A percentile compares a stretch with the other conserved stretches of the same genome.
Evolutionary conservation across 2,797 vertebrate species (phyloP).

Genomic region (Rhabdophis nuchalis): DNA sequence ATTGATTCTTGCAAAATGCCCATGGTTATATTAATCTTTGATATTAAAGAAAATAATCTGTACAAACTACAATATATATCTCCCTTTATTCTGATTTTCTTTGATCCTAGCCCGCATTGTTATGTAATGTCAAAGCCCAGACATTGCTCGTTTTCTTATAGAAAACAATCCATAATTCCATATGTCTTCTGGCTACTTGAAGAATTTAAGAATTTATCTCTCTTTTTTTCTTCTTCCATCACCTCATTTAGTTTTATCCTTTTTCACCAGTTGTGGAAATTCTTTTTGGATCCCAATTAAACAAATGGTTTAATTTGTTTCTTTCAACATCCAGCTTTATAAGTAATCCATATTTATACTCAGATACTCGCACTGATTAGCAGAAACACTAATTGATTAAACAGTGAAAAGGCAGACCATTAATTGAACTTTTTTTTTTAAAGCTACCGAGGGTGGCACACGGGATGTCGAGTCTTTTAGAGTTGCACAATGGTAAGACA

Average conservation of each 20-base stretch:
- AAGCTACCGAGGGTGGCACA: background rate
- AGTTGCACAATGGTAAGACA: background rate
- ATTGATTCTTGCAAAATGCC: background rate
- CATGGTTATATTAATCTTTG: background rate
- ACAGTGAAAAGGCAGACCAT: background rate
- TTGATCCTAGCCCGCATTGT: too few relatives aligned
- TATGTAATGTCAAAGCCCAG: too few relatives aligned
- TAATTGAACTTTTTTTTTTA: background rate
- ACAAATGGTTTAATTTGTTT: background rate
- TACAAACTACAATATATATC: background rate
- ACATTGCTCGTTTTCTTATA: background rate
- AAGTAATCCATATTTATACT: background rate
- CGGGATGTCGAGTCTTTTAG: background rate
- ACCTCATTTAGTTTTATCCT: background rate
- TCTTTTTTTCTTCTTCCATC: background rate
- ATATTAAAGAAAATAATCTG: background rate
- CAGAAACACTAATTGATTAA: constrained; percentile 9
- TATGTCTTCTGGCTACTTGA: background rate
- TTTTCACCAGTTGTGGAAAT: background rate
- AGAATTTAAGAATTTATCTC: background rate
- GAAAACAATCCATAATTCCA: background rate
- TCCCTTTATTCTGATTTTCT: background rate
- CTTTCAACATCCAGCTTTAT: background rate
- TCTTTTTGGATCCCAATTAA: background rate
- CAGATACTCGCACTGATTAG: background rate